Evolutionary conservation across 2,113 vertebrate genomes (phyloP).

Genomic region (Anhinga anhinga): DNA sequence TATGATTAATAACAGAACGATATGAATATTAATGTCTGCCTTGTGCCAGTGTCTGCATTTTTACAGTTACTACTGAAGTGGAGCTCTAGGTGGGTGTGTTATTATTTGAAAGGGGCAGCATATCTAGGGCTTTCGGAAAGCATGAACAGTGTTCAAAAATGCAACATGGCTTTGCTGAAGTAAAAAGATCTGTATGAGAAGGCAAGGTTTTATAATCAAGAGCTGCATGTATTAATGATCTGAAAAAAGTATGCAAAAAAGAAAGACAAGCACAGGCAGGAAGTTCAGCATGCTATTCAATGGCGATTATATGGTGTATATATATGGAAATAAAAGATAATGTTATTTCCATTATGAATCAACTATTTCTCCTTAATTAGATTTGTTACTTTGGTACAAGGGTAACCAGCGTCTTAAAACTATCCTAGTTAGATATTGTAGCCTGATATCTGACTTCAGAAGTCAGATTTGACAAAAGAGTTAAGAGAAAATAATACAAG

Average conservation of each 20-base stretch:
- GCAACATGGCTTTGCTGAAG: neutral
- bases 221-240: neutral
- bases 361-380: constrained; percentile 28
- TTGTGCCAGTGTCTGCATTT: neutral
- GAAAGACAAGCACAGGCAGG: neutral
- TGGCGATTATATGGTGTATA: neutral
- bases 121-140: neutral
- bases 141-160: constrained; percentile 25
- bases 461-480: neutral
- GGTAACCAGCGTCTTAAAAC: neutral
- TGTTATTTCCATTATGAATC: neutral
- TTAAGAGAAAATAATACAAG: neutral
- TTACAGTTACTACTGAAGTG: neutral
- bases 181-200: neutral
- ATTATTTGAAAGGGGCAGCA: neutral
- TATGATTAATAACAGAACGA: neutral
- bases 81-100: neutral
- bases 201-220: neutral
- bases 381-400: constrained; percentile 19
- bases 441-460: neutral
- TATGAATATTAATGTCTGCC: neutral
- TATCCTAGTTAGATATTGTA: neutral
- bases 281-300: constrained; percentile 12
- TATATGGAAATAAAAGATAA: constrained; percentile 23
- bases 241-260: neutral